Evolutionary conservation across 2,797 vertebrate species (phyloP), one percentile per base, ranked within the genome.

Genomic region (Okamejei kenojei): DNA sequence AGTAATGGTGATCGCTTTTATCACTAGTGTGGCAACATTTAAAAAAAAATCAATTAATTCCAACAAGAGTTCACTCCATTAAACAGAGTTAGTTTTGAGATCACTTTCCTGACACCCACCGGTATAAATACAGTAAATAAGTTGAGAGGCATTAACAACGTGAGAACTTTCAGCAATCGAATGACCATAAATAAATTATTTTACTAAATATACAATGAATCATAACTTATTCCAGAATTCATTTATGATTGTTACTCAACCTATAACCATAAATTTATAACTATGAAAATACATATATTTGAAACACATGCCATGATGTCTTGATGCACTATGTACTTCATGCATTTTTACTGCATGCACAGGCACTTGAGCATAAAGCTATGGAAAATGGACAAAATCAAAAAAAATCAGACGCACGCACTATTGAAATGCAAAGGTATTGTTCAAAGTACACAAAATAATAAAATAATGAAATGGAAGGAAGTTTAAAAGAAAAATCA

Each of bases 401-500:
- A 68, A 68, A 21, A 68, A 32, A 68, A 88, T 35, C n/a, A 88
- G 17, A 88, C 17, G 84, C 17, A 19, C 65, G 29, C 32, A 32
- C 84, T 68, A 88, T 3, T 35, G 63, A 88, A 88, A 88, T 8
- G 8, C 13, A 88, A 84, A 17, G 65, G 35, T 32, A 54, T 71
- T 21, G 29, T 65, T 7, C n/a, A 88, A 65, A 88, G 63, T 32
- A 65, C 15, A 65, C 29, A 32, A 65, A 84, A 93, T 35, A 93
- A 68, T 32, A 26, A 78, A 78, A 74, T 79, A 65, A 93, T 93
- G 95, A 94, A 94, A 94, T 95, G 84, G n/a, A 68, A 45, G 94
- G 94, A 94, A 95, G 94, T 93, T 95, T 94, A 95, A 95, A 95
- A 95, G 94, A 94, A 95, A 95, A 0, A 93, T 19, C 95, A 10